Percentiles rank a stretch among this genome's conserved stretches.
Conservation (phyloP, 23 tunicate species). For the Oikopleura albicans region DNA sequence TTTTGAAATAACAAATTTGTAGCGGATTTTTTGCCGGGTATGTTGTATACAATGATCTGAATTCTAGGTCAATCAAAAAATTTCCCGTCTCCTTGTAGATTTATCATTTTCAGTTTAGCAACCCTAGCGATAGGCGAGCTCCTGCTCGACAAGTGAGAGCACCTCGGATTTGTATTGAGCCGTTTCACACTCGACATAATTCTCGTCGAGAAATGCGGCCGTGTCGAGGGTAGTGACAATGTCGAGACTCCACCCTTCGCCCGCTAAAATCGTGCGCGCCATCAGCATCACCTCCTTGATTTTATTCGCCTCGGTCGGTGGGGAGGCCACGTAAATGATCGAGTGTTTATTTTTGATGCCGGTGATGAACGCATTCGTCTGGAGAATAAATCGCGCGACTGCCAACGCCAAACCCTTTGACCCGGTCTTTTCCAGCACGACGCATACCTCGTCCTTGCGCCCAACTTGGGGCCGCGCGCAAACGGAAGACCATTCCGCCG, state of each 20-base stretch:
- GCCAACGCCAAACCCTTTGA: slow-evolving; percentile 15
- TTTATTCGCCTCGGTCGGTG: not conserved
- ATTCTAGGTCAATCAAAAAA: no score
- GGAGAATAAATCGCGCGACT: not conserved
- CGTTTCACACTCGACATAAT: not conserved
- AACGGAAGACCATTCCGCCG: not conserved
- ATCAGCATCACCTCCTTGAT: not conserved
- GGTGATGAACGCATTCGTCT: not conserved
- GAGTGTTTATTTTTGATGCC: not conserved
- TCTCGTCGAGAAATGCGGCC: not conserved
- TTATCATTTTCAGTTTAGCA: no score
- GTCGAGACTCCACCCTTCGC: not conserved
- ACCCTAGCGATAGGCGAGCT: not conserved
- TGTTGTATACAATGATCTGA: no score
- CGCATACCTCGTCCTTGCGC: not conserved
- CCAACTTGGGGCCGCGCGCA: slow-evolving; percentile 6
- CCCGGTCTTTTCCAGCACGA: not conserved
- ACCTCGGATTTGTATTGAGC: not conserved
- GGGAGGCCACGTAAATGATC: not conserved
- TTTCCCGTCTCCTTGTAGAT: no score
- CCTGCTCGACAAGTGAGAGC: not conserved
- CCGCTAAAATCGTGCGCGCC: not conserved
- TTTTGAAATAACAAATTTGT: no score
- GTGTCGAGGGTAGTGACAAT: not conserved
- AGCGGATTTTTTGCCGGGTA: no score